Evolutionary conservation across 2,888 invertebrate species (phyloP), one percentile per base, ranked within the genome.

Genomic region (Erebia ligea): DNA sequence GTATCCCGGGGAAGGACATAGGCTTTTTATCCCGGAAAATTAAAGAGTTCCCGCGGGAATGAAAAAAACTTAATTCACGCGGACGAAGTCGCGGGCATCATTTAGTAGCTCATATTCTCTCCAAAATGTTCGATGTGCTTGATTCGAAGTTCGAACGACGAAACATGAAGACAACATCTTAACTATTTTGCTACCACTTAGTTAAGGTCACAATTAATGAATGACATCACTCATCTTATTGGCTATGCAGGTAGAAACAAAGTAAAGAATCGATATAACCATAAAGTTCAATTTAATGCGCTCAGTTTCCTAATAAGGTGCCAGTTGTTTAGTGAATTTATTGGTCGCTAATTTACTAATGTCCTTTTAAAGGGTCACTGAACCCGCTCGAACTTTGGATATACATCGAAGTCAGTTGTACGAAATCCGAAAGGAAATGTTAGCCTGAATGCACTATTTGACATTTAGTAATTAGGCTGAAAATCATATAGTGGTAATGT

Each of bases 351-450:
- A 40, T 58, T 58, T 58, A n/a, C 10, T 13, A 25, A 57, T 57
- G 25, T 21, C 25, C 59, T 40, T 40, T 59, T 17, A 8, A 25
- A n/a, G 57, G 40, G 34, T 59, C 40, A 40, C 10, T 59, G 59
- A 59, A n/a, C 59, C 40, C 40, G 17, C 17, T 59, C 59, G 59
- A 59, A 59, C 59, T 59, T 59, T 59, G 10, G 40, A n/a, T 17
- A n/a, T 17, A 17, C 59, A 59, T 8, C 59, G 59, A 40, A 59
- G 17, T 59, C 17, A 59, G 34, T 52, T 40, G 58, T 34, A 34
- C 25, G 58, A n/a, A 40, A 58, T 58, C 8, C 6, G 58, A 58
- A 58, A 58, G 58, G 58, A 58, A 58, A 58, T 58, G 57, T 58
- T 34, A 58, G 11, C 2, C 40, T 11, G 59, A 25, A 21, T 59